phyloP scores from a whole-genome alignment of 2,797 vertebrate species.

The Holocentrus rufus region DNA sequence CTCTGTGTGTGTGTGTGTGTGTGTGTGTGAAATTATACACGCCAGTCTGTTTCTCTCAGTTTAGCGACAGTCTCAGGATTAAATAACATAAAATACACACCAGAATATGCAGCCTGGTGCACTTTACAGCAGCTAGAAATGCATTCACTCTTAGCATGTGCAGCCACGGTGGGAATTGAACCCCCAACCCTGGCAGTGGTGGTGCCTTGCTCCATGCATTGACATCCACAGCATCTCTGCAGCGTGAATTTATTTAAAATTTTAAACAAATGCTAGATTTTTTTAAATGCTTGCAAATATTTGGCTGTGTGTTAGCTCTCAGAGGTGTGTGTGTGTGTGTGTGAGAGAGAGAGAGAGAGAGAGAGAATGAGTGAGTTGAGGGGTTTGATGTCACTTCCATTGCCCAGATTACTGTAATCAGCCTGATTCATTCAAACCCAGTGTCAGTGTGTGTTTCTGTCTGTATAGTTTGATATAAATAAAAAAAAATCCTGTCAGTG shows the following conservation, averaged over 20 bases:
- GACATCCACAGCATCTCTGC: not conserved
- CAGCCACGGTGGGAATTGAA: not conserved
- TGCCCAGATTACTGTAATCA: conserved; percentile 19
- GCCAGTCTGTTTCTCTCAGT: conserved; percentile 69
- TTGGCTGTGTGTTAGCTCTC: too few relatives aligned
- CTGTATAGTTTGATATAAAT: conserved; percentile 26
- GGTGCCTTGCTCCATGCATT: not conserved
- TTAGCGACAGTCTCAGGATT: conserved; percentile 58
- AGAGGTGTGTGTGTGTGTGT: too few relatives aligned
- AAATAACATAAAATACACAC: conserved; percentile 37
- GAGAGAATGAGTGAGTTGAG: too few relatives aligned
- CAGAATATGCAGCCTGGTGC: conserved; percentile 21
- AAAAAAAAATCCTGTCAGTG: conserved; percentile 37
- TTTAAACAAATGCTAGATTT: not conserved
- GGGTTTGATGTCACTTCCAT: not conserved
- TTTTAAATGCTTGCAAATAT: conserved; percentile 8
- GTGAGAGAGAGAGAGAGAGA: too few relatives aligned
- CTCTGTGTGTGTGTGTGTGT: conserved; percentile 65
- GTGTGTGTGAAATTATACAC: conserved; percentile 42
- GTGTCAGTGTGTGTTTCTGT: conserved; percentile 34
- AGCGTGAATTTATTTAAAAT: too few relatives aligned
- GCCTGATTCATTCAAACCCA: conserved; percentile 1
- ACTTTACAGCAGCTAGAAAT: conserved; percentile 9
- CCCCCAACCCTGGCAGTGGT: not conserved
- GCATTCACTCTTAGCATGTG: not conserved